Evolutionary conservation across 2,113 vertebrate species (phyloP).

Genomic region (Caranx melampygus): DNA sequence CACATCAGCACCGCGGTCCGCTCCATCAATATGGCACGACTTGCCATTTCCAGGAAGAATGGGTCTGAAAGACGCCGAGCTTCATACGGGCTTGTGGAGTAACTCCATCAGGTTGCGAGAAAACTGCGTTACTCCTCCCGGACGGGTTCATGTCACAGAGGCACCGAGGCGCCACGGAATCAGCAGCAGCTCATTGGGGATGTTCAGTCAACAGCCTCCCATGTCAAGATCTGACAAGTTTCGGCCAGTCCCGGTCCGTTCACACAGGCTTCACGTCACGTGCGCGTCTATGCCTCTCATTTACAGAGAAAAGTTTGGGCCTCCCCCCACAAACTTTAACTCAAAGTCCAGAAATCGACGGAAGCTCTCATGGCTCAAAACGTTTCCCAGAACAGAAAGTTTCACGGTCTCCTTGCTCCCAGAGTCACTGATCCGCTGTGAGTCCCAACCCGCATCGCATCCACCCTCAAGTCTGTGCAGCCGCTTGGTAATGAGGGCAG

Average conservation of each 20-base stretch:
- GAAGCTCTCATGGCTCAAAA: background rate
- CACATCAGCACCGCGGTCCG: conserved; percentile 47
- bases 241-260: background rate
- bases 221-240: background rate
- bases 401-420: background rate
- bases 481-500: conserved; percentile 73
- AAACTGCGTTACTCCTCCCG: conserved; percentile 55
- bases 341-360: background rate
- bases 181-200: background rate
- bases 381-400: too few species aligned
- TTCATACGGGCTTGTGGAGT: conserved; percentile 81
- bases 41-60: conserved; percentile 70
- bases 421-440: conserved; percentile 2
- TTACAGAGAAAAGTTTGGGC: background rate
- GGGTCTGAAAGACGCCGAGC: conserved; percentile 61
- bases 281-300: background rate
- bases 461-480: conserved; percentile 33
- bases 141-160: conserved; percentile 39
- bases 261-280: background rate
- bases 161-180: background rate
- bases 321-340: background rate
- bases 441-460: background rate
- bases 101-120: conserved; percentile 69
- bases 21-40: conserved; percentile 62
- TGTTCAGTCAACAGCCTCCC: conserved; percentile 1